phyloP scores from a whole-genome alignment of 2,797 vertebrate genomes.

The Phalanger gymnotis region DNA sequence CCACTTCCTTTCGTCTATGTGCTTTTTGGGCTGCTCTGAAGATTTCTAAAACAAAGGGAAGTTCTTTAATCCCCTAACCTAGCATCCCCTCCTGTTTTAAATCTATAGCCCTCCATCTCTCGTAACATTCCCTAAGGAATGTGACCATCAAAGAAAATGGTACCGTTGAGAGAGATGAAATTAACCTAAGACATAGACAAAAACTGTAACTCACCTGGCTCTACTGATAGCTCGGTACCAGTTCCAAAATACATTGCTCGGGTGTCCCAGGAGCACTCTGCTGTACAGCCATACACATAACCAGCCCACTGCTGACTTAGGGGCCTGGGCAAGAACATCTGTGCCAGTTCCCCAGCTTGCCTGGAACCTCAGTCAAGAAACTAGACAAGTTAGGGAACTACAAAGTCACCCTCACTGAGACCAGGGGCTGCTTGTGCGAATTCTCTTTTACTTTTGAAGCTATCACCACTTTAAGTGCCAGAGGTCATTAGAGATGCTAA shows the following conservation, averaged over 20 bases:
- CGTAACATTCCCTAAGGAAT: not conserved
- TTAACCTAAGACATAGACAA: slow-evolving; percentile 36
- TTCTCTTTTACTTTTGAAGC: slow-evolving; percentile 58
- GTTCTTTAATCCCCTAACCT: slow-evolving; percentile 2
- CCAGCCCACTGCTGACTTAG: slow-evolving; percentile 6
- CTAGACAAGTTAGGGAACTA: slow-evolving; percentile 30
- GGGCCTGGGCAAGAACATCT: slow-evolving; percentile 48
- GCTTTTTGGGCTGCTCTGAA: slow-evolving; percentile 26
- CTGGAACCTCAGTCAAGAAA: not conserved
- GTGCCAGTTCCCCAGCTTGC: slow-evolving; percentile 7
- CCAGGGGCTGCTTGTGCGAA: not conserved
- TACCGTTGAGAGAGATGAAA: slow-evolving; percentile 1
- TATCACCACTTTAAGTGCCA: slow-evolving; percentile 46
- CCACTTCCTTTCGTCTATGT: not conserved
- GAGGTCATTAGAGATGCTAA: slow-evolving; percentile 5
- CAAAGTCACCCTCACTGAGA: slow-evolving; percentile 48
- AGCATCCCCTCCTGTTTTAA: not conserved
- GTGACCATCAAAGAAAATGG: not conserved
- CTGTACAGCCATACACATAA: slow-evolving; percentile 28
- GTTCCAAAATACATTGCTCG: slow-evolving; percentile 70
- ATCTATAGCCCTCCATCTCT: not conserved
- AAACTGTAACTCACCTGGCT: slow-evolving; percentile 58
- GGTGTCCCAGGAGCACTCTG: slow-evolving; percentile 67
- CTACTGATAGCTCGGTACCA: slow-evolving; percentile 66
- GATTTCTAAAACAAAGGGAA: slow-evolving; percentile 37